phyloP scores from a whole-genome alignment of 2,888 invertebrate genomes.

The Agrochola litura region DNA sequence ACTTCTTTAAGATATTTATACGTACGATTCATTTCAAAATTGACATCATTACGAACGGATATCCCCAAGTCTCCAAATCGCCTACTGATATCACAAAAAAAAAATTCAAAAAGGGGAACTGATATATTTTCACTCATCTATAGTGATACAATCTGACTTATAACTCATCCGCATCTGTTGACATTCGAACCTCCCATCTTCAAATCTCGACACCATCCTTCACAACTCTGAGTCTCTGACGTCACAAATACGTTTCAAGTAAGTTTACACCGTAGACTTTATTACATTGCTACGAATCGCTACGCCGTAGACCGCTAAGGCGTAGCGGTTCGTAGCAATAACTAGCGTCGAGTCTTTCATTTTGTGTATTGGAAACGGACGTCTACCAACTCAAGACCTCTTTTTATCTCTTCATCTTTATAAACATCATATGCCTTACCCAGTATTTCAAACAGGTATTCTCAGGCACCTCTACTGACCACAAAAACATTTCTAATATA shows the following conservation, averaged over 20 bases:
- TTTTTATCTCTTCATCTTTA: too few species aligned
- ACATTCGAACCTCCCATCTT: neutral
- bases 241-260: constrained; percentile 41
- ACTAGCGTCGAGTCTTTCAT: too few species aligned
- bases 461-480: too few species aligned
- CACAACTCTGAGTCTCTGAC: neutral
- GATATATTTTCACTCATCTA: neutral
- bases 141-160: neutral
- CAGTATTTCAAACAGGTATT: too few species aligned
- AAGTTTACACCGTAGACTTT: constrained; percentile 58
- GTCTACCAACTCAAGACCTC: too few species aligned
- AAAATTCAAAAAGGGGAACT: neutral
- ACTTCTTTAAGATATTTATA: neutral
- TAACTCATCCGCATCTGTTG: constrained; percentile 3
- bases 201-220: constrained; percentile 19
- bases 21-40: too few species aligned
- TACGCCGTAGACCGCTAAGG: too few species aligned
- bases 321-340: too few species aligned
- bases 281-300: constrained; percentile 22
- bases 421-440: too few species aligned
- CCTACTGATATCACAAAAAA: too few species aligned
- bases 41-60: neutral
- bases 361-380: too few species aligned
- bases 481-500: too few species aligned
- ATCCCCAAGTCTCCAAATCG: neutral